Evolutionary conservation across 1,140 invertebrate species (phyloP).

Genomic region (Colletes gigas): DNA sequence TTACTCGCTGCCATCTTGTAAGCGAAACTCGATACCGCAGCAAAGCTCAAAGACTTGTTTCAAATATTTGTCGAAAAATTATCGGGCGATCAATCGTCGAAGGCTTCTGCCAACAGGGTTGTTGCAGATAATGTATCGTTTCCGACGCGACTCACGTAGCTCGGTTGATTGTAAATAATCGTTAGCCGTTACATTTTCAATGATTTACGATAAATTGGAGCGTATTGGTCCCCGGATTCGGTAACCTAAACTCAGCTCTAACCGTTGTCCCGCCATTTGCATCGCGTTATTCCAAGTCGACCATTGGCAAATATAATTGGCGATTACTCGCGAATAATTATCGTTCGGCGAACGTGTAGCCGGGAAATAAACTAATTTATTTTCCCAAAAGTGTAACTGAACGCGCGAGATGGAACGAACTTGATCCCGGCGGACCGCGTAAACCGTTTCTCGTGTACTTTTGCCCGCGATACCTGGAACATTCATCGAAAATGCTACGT

Average conservation of each 20-base stretch:
- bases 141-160: not conserved
- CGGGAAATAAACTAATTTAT: not conserved
- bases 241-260: not conserved
- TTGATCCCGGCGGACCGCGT: too few relatives aligned
- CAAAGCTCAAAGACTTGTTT: not conserved
- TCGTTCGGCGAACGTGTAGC: not conserved
- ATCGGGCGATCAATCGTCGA: not conserved
- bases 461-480: not conserved
- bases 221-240: not conserved
- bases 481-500: not conserved
- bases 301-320: not conserved
- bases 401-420: not conserved
- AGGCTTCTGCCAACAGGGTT: not conserved
- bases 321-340: not conserved
- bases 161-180: not conserved
- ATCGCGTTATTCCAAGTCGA: conserved; percentile 6
- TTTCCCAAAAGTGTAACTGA: not conserved
- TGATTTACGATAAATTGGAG: conserved; percentile 6
- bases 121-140: not conserved
- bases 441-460: conserved; percentile 8
- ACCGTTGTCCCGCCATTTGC: not conserved
- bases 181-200: conserved; percentile 9
- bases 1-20: too few relatives aligned
- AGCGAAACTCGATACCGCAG: too few relatives aligned
- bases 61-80: conserved; percentile 2